Evolutionary conservation across 23 tunicate species (phyloP), one percentile per base, ranked within the genome.

Genomic region (Ascidia mentula): DNA sequence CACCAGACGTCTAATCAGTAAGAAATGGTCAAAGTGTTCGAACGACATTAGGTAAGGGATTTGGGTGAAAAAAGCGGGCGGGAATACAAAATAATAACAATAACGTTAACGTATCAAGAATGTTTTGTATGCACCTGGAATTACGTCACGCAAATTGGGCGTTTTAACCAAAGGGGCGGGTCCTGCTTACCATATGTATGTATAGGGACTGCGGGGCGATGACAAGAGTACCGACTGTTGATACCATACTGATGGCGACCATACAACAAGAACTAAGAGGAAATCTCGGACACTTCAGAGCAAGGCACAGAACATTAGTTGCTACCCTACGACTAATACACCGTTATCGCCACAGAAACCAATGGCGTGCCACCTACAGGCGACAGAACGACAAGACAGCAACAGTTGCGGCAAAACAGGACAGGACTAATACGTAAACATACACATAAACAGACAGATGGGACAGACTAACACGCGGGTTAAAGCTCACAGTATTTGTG

Each of bases 251-350:
- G 65, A 53, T 53, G 65, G 65, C 65, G 65, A 20, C 65, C 65
- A 53, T 53, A 53, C 1, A 53, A 53, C 13, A 53, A 53, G 65
- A 53, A 53, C 65, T 53, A 28, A 53, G 65, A n/a, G n/a, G n/a
- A 53, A 53, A 53, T 53, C 65, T 53, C 65, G 22, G 22, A 53
- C 65, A 53, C 65, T 53, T n/a, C n/a, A n/a, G n/a, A 53, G 24
- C 65, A 53, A 53, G 65, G 65, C 65, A 53, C 65, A 53, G 65
- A 53, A 53, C 65, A 28, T 9, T 53, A 5, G 65, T 53, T 53
- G 65, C 65, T 53, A 53, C 65, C 65, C 65, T 53, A 53, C 65
- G 65, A 53, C 65, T 53, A 53, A 53, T 53, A 53, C 65, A 53
- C 65, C 65, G 65, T 26, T 53, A 53, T 53, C 65, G 65, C 65